A percentile compares a stretch with the other conserved stretches of the same genome.
Conservation (phyloP, 2,113 vertebrate species). For the Hipposideros armiger region DNA sequence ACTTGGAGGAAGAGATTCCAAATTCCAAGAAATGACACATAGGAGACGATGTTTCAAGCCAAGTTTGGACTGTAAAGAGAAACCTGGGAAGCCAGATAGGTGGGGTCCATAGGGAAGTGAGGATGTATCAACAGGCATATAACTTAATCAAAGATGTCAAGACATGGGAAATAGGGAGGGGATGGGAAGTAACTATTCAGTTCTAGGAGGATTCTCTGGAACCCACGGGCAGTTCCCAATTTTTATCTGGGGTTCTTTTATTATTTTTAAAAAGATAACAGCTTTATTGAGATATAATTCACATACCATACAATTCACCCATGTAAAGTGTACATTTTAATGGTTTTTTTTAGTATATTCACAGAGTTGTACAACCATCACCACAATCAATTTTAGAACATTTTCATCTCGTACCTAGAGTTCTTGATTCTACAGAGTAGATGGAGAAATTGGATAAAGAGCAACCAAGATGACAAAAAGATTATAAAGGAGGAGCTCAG, state of each 20-base stretch:
- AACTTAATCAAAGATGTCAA: background rate
- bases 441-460: slow-evolving; percentile 45
- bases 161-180: background rate
- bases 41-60: background rate
- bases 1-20: background rate
- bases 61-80: background rate
- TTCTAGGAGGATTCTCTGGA: slow-evolving; percentile 53
- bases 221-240: background rate
- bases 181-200: background rate
- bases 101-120: background rate
- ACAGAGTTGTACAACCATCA: slow-evolving; percentile 54
- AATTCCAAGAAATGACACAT: slow-evolving; percentile 13
- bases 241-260: slow-evolving; percentile 48
- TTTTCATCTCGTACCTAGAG: slow-evolving; percentile 53
- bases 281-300: slow-evolving; percentile 64
- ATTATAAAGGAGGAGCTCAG: background rate
- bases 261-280: slow-evolving; percentile 43
- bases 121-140: background rate
- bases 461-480: background rate
- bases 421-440: slow-evolving; percentile 49
- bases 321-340: slow-evolving; percentile 40
- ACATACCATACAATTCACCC: slow-evolving; percentile 50
- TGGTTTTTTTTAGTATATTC: slow-evolving; percentile 40
- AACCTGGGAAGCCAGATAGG: background rate
- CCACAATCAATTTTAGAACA: slow-evolving; percentile 15